These are phyloP conservation scores for Sclerodermus sp. DNA, from an alignment of 2,888 invertebrate species.

Conservation along the genomic window DNA sequence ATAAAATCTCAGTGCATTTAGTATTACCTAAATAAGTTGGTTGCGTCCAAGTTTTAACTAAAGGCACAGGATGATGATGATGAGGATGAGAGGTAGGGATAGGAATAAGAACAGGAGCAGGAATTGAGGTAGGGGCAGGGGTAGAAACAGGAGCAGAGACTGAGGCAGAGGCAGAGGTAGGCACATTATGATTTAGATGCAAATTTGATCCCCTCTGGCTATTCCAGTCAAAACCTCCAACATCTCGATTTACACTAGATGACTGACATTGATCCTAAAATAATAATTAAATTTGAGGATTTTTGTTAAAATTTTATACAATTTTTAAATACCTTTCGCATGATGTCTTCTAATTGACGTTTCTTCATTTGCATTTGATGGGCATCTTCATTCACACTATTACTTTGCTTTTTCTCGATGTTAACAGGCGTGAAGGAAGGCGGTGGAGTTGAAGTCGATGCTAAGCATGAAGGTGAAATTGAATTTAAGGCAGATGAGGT, in stretches of 20 bases:
- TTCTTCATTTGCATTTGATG: conserved; percentile 63
- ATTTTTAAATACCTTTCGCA: conserved; percentile 61
- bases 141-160: too few species aligned
- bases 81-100: too few species aligned
- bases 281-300: not conserved
- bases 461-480: conserved; percentile 19
- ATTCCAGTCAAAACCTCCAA: conserved; percentile 37
- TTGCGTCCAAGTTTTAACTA: conserved; percentile 47
- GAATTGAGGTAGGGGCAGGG: too few species aligned
- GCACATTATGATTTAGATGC: conserved; percentile 43
- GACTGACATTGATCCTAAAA: conserved; percentile 39
- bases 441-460: conserved; percentile 34
- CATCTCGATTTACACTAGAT: conserved; percentile 41
- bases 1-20: conserved; percentile 2
- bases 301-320: not conserved
- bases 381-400: conserved; percentile 50
- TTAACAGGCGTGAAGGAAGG: conserved; percentile 18
- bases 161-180: too few species aligned
- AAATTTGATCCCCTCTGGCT: conserved; percentile 47
- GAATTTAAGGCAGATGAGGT: conserved; percentile 20
- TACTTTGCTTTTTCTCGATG: conserved; percentile 43
- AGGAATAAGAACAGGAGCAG: too few species aligned
- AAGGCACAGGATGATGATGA: too few species aligned
- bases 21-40: conserved; percentile 36
- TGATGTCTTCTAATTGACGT: conserved; percentile 67